Conservation (phyloP, 2,888 invertebrate species). For the Himalopsyche japonica region DNA sequence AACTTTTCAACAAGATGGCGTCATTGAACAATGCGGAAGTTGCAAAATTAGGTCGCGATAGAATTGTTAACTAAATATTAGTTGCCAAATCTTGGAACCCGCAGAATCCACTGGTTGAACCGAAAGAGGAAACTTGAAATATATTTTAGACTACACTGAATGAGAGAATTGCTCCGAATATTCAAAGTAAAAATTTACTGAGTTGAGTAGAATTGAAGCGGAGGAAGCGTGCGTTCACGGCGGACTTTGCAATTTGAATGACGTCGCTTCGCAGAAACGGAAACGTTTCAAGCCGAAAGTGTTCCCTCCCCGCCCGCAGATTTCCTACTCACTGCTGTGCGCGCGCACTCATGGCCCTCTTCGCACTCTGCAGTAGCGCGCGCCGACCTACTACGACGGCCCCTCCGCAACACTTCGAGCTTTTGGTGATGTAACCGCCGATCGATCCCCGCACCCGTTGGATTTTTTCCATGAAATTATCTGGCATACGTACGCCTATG, state of each 20-base stretch:
- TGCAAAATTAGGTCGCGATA: conserved; percentile 30
- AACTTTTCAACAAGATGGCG: conserved; percentile 31
- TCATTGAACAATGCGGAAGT: conserved; percentile 33
- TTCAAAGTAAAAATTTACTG: background rate
- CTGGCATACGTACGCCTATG: background rate
- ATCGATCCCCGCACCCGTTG: conserved; percentile 54
- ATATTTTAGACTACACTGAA: background rate
- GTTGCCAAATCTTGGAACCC: background rate
- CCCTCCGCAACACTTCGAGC: conserved; percentile 31
- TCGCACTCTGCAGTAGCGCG: conserved; percentile 19
- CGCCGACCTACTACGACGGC: conserved; percentile 12
- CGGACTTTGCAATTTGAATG: background rate
- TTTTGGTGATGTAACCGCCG: conserved; percentile 58
- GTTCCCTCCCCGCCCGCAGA: background rate
- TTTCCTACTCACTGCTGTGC: background rate
- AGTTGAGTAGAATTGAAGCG: background rate
- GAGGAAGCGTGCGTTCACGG: background rate
- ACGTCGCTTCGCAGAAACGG: background rate
- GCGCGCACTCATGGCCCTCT: conserved; percentile 46
- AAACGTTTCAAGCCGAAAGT: background rate
- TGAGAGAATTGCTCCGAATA: background rate
- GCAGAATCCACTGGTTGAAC: background rate
- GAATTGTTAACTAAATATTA: background rate
- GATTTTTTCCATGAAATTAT: background rate
- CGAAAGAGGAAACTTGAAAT: background rate